Conservation (phyloP, 2,797 vertebrate genomes). For the Pagetopsis macropterus region DNA sequence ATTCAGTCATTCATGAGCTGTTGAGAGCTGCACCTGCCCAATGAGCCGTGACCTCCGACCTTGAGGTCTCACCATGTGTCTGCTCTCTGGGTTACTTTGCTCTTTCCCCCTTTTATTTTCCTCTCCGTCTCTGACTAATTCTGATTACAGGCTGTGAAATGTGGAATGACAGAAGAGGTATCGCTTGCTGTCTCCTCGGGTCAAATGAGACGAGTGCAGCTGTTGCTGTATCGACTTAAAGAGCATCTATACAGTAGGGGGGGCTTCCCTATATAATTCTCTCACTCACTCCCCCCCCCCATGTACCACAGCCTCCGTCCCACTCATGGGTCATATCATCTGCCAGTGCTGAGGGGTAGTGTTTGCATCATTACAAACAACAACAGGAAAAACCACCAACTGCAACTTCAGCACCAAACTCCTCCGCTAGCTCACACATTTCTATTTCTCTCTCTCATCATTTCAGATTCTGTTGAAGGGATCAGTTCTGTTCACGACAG, state of each 20-base stretch:
- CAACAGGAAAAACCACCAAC: constrained; percentile 48
- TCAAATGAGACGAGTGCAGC: constrained; percentile 67
- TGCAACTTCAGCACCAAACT: constrained; percentile 46
- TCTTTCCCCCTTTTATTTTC: constrained; percentile 42
- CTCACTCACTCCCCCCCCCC: constrained; percentile 6
- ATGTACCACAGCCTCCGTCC: constrained; percentile 13
- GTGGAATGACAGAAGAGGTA: constrained; percentile 44
- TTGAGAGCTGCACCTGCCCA: constrained; percentile 69
- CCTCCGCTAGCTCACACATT: constrained; percentile 8
- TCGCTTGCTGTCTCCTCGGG: constrained; percentile 35
- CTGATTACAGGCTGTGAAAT: constrained; percentile 59
- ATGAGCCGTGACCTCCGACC: constrained; percentile 53
- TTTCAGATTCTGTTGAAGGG: constrained; percentile 34
- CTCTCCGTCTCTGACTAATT: constrained; percentile 43
- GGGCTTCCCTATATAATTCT: constrained; percentile 48
- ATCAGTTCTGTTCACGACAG: constrained; percentile 35
- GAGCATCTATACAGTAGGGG: constrained; percentile 27
- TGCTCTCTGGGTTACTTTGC: constrained; percentile 20
- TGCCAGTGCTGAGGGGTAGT: constrained; percentile 19
- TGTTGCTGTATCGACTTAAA: constrained; percentile 65
- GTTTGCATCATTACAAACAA: constrained; percentile 55
- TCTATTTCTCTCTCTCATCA: constrained; percentile 23
- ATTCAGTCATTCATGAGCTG: constrained; percentile 63
- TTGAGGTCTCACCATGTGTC: constrained; percentile 22
- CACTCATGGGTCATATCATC: constrained; percentile 33